Evolutionary conservation across 2,113 vertebrate genomes (phyloP), one percentile per base, ranked within the genome.

Genomic region (Paraplagusia blochii): DNA sequence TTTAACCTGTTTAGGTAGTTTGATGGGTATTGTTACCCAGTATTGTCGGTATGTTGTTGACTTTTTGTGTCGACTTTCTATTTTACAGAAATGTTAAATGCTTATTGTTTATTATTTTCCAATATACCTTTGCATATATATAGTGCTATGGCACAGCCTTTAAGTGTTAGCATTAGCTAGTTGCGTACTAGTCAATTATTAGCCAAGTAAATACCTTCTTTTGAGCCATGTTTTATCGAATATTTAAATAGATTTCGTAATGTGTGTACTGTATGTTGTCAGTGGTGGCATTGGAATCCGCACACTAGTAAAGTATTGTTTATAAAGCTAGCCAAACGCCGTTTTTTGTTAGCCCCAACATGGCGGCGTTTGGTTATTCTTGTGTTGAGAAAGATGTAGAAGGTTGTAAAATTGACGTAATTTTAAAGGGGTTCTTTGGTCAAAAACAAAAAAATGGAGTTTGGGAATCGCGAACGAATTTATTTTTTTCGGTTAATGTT

Each of bases 381-480:
- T 69, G 83, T 82, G 79, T 82, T 83, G 70, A 75, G 76, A 77
- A 84, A 83, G 64, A 85, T 84, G 84, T 81, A 81, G 85, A 61
- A 83, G 61, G 56, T 55, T 64, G 47, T 77, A 77, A 77, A 81
- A 71, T 54, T 43, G 57, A 46, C 33, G 22, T 29, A 2, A 6
- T 6, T 29, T 2, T 29, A 29, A 6, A 6, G 2, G 6, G 22
- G 22, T 29, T 29, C 2, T 4, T 29, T 29, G 22, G 6, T 29
- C 6, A 4, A 29, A 29, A 29, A 29, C 22, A 4, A 4, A 29
- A 29, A 29, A 29, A 29, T 4, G 6, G 22, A 29, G 22, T 29
- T 29, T 29, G 6, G 2, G 6, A 29, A 29, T 29, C 22, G 6
- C 22, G 22, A 40, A 3, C 36, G 7, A 40, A 1, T 40, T 10